Conservation (phyloP, 2,113 vertebrate species). For the Henicopernis longicauda region DNA sequence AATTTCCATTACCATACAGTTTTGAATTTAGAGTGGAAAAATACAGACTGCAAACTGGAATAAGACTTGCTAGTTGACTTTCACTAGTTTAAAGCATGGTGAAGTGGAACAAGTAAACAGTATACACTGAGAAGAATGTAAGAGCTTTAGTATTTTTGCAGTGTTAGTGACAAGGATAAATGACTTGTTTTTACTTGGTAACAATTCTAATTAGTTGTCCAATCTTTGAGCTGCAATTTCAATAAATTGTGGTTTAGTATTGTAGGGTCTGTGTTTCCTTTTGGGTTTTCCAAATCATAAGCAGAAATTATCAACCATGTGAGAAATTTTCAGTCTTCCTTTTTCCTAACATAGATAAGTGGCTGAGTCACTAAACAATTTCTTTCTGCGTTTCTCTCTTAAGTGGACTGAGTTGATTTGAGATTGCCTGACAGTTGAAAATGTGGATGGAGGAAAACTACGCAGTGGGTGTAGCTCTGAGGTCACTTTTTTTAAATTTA, state of each 20-base stretch:
- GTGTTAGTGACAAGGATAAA: background rate
- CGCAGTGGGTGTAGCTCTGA: background rate
- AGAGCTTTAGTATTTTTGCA: background rate
- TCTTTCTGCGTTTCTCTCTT: background rate
- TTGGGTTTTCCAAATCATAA: background rate
- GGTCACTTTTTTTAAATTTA: background rate
- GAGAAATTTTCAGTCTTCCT: background rate
- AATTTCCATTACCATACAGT: background rate
- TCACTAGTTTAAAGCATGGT: background rate
- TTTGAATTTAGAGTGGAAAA: constrained; percentile 21
- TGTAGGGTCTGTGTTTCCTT: background rate
- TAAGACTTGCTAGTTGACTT: background rate
- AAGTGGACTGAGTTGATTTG: background rate
- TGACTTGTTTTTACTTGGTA: background rate
- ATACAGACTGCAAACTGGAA: background rate
- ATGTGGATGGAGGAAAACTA: background rate
- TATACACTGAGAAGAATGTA: background rate
- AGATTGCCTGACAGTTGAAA: background rate
- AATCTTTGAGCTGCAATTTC: background rate
- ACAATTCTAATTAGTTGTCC: background rate
- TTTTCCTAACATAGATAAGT: background rate
- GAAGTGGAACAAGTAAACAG: background rate
- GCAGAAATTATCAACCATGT: background rate
- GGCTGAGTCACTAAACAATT: constrained; percentile 1
- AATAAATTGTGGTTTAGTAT: background rate